A percentile compares a stretch with the other conserved stretches of the same genome.
phyloP scores from a whole-genome alignment of 2,888 invertebrate species.

The Pantelozetes paolii region DNA sequence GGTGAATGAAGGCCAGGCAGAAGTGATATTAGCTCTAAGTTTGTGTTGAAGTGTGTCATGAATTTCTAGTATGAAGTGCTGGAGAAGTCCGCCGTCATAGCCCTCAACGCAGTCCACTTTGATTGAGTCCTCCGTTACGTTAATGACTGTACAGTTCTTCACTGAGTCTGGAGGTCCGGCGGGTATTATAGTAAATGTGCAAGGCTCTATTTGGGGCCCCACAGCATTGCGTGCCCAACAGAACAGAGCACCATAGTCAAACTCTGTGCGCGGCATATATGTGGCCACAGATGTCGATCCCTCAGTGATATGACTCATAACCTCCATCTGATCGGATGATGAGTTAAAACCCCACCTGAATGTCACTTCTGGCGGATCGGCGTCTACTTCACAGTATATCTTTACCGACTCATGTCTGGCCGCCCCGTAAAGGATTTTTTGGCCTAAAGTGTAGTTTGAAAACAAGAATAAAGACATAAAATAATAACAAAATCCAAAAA shows the following conservation, averaged over 20 bases:
- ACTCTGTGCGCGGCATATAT: constrained; percentile 48
- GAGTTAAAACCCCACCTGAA: constrained; percentile 94
- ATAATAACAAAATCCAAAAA: background rate
- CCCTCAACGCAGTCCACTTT: constrained; percentile 81
- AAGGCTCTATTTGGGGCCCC: constrained; percentile 48
- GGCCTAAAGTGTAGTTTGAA: constrained; percentile 39
- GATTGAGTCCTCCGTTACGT: constrained; percentile 76
- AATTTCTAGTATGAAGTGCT: constrained; percentile 76
- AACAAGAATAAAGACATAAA: background rate
- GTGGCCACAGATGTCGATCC: constrained; percentile 45
- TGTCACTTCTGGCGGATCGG: constrained; percentile 58
- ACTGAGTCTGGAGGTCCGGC: constrained; percentile 81
- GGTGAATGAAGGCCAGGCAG: constrained; percentile 44
- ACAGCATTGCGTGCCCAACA: constrained; percentile 49
- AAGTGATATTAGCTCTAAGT: constrained; percentile 45
- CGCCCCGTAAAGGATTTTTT: constrained; percentile 48
- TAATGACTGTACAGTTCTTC: constrained; percentile 80
- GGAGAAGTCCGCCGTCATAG: constrained; percentile 83
- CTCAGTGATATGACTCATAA: constrained; percentile 51
- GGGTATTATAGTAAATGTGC: constrained; percentile 49
- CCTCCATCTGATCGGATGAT: constrained; percentile 73
- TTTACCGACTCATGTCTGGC: constrained; percentile 48
- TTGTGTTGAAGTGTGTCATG: constrained; percentile 45
- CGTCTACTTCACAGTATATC: constrained; percentile 47
- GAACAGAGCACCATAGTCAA: constrained; percentile 49